Conservation (phyloP, 2,797 vertebrate genomes). For the Sebastes ruberrimus region DNA sequence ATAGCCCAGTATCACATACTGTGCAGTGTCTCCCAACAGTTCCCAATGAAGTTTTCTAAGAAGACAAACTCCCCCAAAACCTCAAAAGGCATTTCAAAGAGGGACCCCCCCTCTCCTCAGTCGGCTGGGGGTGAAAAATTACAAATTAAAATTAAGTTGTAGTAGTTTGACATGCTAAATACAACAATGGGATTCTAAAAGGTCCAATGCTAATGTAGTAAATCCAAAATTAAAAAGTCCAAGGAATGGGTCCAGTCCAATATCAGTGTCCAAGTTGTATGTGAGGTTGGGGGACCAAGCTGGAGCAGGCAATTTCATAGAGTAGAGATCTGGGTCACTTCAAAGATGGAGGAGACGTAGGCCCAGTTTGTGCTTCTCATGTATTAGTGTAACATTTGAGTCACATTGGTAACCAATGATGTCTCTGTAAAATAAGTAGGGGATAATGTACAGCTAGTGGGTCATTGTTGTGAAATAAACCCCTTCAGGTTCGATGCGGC, state of each 20-base stretch:
- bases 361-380: background rate
- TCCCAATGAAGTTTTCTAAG: constrained; percentile 27
- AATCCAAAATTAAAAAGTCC: background rate
- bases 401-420: background rate
- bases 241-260: constrained; percentile 1
- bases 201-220: background rate
- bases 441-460: too few relatives aligned
- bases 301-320: background rate
- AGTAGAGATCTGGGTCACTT: background rate
- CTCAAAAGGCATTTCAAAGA: background rate
- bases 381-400: background rate
- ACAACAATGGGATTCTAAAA: background rate
- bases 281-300: constrained; percentile 16
- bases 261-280: background rate
- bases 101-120: background rate
- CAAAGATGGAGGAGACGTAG: background rate
- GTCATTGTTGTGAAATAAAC: too few relatives aligned
- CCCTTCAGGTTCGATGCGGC: too few relatives aligned
- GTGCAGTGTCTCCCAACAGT: constrained; percentile 23
- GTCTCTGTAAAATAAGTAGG: background rate
- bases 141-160: background rate
- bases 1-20: constrained; percentile 33
- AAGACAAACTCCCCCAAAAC: constrained; percentile 4
- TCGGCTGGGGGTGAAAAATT: background rate
- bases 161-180: background rate